Conservation (phyloP, 2,113 vertebrate species). For the Crocuta crocuta region DNA sequence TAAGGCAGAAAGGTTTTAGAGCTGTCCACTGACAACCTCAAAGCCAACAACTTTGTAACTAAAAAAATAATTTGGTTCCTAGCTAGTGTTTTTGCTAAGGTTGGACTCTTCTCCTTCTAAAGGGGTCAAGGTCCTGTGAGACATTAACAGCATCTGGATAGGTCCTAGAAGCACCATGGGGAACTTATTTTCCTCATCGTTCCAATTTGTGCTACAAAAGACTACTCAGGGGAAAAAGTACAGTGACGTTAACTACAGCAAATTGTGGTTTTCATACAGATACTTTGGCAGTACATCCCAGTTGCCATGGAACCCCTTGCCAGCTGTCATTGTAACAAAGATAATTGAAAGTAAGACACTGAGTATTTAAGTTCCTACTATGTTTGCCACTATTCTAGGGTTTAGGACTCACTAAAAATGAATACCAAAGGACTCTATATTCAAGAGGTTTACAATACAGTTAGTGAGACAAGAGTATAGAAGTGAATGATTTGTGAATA, state of each 20-base stretch:
- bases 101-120: not conserved
- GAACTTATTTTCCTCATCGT: not conserved
- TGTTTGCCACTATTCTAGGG: not conserved
- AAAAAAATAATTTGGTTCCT: not conserved
- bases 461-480: not conserved
- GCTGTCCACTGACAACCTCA: not conserved
- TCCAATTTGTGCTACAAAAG: not conserved
- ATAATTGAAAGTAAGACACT: not conserved
- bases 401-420: not conserved
- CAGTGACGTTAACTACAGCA: not conserved
- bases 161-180: not conserved
- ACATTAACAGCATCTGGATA: not conserved
- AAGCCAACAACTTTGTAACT: not conserved
- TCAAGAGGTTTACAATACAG: not conserved
- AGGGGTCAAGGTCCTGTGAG: not conserved
- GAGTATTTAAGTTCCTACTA: not conserved
- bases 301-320: not conserved
- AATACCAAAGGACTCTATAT: not conserved
- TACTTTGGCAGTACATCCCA: not conserved
- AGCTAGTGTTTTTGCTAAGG: not conserved
- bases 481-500: slow-evolving; percentile 2
- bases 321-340: not conserved
- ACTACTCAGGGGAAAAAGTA: not conserved
- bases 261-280: not conserved
- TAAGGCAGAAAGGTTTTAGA: not conserved